Conservation (phyloP, 2,888 invertebrate species). For the Pollenia labialis region DNA sequence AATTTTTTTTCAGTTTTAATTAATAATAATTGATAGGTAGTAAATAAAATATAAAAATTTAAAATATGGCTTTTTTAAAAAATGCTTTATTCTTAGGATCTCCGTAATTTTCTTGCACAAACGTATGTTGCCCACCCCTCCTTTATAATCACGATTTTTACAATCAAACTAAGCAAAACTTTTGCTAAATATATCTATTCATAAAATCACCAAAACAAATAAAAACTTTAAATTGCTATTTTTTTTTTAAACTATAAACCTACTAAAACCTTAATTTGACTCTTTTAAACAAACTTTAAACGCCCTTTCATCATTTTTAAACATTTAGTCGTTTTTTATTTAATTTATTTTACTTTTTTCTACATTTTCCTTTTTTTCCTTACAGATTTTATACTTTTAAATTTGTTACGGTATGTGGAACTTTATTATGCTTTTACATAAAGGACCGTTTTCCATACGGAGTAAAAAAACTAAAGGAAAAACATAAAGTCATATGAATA, state of each 20-base stretch:
- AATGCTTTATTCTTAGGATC: no score
- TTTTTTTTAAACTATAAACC: no score
- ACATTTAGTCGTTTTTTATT: constrained; percentile 12
- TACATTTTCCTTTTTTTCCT: not conserved
- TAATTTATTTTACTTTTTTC: constrained; percentile 12
- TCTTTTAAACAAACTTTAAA: constrained; percentile 1
- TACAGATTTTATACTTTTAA: constrained; percentile 27
- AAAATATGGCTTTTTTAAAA: no score
- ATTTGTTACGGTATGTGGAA: constrained; percentile 44
- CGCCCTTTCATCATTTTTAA: constrained; percentile 26
- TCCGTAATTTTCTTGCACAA: no score
- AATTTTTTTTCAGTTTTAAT: no score
- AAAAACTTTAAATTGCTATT: not conserved
- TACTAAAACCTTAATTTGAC: constrained; percentile 10
- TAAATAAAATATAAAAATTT: no score
- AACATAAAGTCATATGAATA: not conserved
- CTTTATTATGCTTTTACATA: constrained; percentile 50
- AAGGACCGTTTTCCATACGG: constrained; percentile 8
- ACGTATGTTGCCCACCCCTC: no score
- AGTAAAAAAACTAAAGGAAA: not conserved
- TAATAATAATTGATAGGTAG: no score
- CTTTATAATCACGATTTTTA: no score
- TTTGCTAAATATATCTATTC: no score
- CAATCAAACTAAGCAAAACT: no score
- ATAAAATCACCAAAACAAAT: no score